Conservation (phyloP, 2,888 invertebrate species). For the Rhimphoctona megacephalus region DNA sequence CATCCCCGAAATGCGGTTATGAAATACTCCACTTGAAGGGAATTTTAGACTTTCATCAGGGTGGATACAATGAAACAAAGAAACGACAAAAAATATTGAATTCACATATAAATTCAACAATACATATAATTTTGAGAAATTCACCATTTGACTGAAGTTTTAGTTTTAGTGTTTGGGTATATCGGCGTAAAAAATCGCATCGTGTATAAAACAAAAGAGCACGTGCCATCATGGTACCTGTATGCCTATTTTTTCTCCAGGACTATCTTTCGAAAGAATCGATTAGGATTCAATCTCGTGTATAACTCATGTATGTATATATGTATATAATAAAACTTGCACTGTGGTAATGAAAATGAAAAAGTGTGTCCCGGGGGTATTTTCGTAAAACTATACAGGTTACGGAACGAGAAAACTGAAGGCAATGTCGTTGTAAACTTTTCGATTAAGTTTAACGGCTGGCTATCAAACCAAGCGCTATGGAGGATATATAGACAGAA, state of each 20-base stretch:
- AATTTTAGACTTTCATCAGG: conserved; percentile 42
- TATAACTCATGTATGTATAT: not conserved
- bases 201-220: not conserved
- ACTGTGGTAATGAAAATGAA: conserved; percentile 31
- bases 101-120: not conserved
- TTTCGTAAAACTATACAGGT: conserved; percentile 22
- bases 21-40: conserved; percentile 55
- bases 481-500: conserved; percentile 28
- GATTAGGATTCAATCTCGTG: conserved; percentile 1
- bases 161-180: not conserved
- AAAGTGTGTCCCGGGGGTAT: conserved; percentile 34
- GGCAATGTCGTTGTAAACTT: conserved; percentile 57
- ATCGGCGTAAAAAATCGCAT: not conserved
- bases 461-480: conserved; percentile 54
- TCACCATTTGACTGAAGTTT: not conserved
- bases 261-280: not conserved
- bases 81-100: not conserved
- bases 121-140: not conserved
- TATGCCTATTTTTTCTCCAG: not conserved
- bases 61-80: conserved; percentile 6
- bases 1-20: conserved; percentile 26
- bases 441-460: conserved; percentile 66
- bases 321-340: conserved; percentile 12
- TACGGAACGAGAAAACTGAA: not conserved
- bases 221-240: not conserved